Evolutionary conservation across 2,888 invertebrate species (phyloP).

Genomic region (Lycocerus yunnanus): DNA sequence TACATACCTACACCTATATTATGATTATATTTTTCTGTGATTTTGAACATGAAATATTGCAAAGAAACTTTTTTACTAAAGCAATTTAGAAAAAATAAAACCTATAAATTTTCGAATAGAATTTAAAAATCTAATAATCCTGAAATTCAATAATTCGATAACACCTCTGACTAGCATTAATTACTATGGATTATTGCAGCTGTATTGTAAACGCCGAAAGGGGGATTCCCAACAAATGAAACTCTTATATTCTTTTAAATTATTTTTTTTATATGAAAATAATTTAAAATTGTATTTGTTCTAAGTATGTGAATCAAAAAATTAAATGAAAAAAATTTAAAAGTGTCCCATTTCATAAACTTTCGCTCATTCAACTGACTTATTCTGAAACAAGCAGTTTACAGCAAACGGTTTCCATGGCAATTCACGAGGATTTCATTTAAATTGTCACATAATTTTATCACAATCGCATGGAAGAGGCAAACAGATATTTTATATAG

Average conservation of each 20-base stretch:
- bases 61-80: background rate
- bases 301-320: background rate
- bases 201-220: background rate
- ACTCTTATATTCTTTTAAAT: background rate
- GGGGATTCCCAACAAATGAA: background rate
- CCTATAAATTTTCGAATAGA: background rate
- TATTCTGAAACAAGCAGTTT: slow-evolving; percentile 42
- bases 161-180: background rate
- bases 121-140: background rate
- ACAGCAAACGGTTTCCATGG: slow-evolving; percentile 53
- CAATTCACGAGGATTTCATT: slow-evolving; percentile 55
- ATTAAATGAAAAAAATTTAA: background rate
- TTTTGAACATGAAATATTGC: background rate
- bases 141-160: background rate
- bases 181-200: background rate
- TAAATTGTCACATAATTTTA: slow-evolving; percentile 51
- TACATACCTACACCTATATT: no score
- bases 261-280: background rate
- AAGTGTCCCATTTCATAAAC: slow-evolving; percentile 8
- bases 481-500: slow-evolving; percentile 13
- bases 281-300: background rate
- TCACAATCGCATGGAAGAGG: slow-evolving; percentile 36
- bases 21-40: no score
- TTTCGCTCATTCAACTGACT: slow-evolving; percentile 33
- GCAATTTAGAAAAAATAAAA: background rate